phyloP scores from a whole-genome alignment of 30 jellyfish, hydroid and myxozoan species.

The Morbakka virulenta region DNA sequence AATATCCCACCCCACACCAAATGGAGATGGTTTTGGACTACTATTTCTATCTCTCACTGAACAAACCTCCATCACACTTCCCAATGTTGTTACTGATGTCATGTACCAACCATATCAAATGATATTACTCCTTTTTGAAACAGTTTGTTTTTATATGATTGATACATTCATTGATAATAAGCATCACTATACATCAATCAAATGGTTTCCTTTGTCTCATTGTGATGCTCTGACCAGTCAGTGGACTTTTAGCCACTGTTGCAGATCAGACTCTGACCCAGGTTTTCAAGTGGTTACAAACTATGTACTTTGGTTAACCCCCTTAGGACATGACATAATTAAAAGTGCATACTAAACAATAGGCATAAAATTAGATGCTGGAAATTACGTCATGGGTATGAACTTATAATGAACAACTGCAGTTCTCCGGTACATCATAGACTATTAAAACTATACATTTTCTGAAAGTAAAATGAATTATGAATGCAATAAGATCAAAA shows the following conservation, averaged over 20 bases:
- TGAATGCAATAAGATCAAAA: no score
- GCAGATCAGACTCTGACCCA: slow-evolving; percentile 54
- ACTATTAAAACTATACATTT: no score
- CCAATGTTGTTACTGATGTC: slow-evolving; percentile 14
- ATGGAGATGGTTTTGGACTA: slow-evolving; percentile 6
- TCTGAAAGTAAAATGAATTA: no score
- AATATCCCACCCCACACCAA: slow-evolving; percentile 29
- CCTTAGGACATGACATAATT: no score
- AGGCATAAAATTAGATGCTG: no score
- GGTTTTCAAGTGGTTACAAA: slow-evolving; percentile 15
- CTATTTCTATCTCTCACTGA: slow-evolving; percentile 4
- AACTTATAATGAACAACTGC: no score
- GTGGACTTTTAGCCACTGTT: slow-evolving; percentile 16
- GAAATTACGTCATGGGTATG: no score
- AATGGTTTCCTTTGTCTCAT: slow-evolving; percentile 1
- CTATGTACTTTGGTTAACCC: neutral
- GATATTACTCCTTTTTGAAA: slow-evolving; percentile 31
- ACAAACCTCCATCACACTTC: slow-evolving; percentile 11
- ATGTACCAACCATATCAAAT: no score
- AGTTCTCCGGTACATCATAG: no score
- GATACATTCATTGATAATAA: no score
- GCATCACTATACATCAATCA: slow-evolving; percentile 5
- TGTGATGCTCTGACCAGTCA: neutral
- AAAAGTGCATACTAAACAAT: no score
- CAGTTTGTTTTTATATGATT: slow-evolving; percentile 5